Evolutionary conservation across 1,140 invertebrate genomes (phyloP).

Genomic region (Microplitis demolitor): DNA sequence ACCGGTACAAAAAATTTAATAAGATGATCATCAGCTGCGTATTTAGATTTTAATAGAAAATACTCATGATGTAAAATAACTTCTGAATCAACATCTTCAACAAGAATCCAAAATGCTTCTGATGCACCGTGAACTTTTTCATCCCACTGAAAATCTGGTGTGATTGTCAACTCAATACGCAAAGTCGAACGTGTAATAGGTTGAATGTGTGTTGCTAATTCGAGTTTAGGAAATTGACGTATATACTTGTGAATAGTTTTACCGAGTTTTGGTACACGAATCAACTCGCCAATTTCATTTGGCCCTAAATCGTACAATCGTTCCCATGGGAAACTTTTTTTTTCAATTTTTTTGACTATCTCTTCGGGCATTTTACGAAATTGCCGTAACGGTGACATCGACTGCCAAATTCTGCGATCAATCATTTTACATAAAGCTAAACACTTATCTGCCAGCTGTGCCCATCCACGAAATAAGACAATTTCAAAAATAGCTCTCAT

Average conservation of each 20-base stretch:
- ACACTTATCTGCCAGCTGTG: conserved; percentile 95
- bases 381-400: conserved; percentile 97
- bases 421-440: conserved; percentile 98
- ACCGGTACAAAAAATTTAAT: conserved; percentile 99
- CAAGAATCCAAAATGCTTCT: conserved; percentile 98
- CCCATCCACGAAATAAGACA: conserved; percentile 90
- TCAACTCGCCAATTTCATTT: conserved; percentile 96
- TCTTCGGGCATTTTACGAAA: conserved; percentile 98
- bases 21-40: conserved; percentile 91
- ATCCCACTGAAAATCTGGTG: conserved; percentile 99
- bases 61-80: conserved; percentile 96
- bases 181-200: conserved; percentile 96
- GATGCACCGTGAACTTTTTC: conserved; percentile 95
- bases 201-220: conserved; percentile 94
- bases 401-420: conserved; percentile 98
- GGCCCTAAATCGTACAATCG: conserved; percentile 94
- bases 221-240: conserved; percentile 95
- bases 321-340: conserved; percentile 95
- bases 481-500: conserved; percentile 99
- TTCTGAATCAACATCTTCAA: conserved; percentile 98
- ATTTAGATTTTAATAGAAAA: conserved; percentile 95
- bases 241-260: conserved; percentile 98
- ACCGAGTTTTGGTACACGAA: conserved; percentile 94
- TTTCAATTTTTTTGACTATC: conserved; percentile 97
- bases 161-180: conserved; percentile 96